Evolutionary conservation across 2,888 invertebrate species (phyloP).

Genomic region (Aproaerema taeniolella): DNA sequence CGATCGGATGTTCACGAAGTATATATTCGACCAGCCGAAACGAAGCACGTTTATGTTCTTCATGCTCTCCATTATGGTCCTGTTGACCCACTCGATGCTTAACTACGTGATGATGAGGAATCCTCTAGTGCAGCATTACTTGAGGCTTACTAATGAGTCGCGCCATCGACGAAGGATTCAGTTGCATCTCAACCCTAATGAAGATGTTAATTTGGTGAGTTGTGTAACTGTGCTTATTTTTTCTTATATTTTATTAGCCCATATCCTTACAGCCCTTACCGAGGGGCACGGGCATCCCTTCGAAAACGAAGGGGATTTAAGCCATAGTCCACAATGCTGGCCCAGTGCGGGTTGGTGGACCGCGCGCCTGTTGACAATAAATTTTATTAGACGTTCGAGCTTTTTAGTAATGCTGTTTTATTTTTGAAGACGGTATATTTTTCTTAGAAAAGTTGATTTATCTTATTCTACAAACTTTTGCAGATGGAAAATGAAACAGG

Average conservation of each 20-base stretch:
- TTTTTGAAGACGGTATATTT: no score
- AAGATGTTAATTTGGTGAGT: slow-evolving; percentile 87
- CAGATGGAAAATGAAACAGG: slow-evolving; percentile 66
- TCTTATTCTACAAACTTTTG: background rate
- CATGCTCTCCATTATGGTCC: slow-evolving; percentile 85
- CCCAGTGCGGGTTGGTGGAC: no score
- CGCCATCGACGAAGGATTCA: slow-evolving; percentile 87
- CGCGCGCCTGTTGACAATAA: no score
- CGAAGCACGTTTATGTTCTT: slow-evolving; percentile 93
- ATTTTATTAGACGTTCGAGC: no score
- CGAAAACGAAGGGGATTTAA: no score
- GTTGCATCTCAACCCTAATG: slow-evolving; percentile 88
- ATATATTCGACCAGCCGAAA: slow-evolving; percentile 84
- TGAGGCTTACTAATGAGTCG: slow-evolving; percentile 84
- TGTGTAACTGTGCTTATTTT: background rate
- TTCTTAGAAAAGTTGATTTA: slow-evolving; percentile 1
- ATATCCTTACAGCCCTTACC: no score
- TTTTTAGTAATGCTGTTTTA: no score
- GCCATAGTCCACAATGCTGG: no score
- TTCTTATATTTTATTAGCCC: slow-evolving; percentile 7
- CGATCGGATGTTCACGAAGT: slow-evolving; percentile 90
- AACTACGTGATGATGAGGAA: slow-evolving; percentile 87
- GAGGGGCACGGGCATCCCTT: no score
- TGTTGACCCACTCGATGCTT: slow-evolving; percentile 85
- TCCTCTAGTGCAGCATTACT: slow-evolving; percentile 90